Evolutionary conservation across 2,888 invertebrate genomes (phyloP), one percentile per base, ranked within the genome.

Genomic region (Cenopis cana): DNA sequence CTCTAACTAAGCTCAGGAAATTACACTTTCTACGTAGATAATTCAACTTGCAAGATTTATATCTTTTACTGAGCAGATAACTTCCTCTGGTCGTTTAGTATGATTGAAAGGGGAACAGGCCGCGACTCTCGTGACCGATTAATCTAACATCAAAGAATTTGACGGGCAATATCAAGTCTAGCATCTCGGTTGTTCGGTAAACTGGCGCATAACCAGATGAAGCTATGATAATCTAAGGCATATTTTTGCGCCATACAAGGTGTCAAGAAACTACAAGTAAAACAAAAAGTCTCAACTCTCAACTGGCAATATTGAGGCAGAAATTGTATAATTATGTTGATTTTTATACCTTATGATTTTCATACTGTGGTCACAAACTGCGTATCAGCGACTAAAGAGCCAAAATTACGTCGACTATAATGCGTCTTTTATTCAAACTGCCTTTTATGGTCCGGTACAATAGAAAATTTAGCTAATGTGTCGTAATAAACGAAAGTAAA

Each of bases 401-500:
- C 14, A 20, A 38, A 50, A 41, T 41, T 18, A 62, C 41, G 57
- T 12, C 46, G n/a, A 17, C 3, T 56, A 29, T 17, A 49, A 20
- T 54, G 29, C 29, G 29, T 0, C 24, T n/a, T 66, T 57, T 60
- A 70, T 65, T 46, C 49, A 41, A 54, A 70, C 24, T 29, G 38
- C 41, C 64, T 65, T 68, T 64, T 38, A 71, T 50, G 68, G 52
- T 41, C 18, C 46, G 68, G 55, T 70, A 77, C 75, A 81, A 82
- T 79, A 76, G 78, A 76, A 78, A 70, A 60, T 66, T 24, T 55
- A 46, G 66, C 49, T 78, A 77, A 78, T 62, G 73, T 85, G 80
- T 82, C 79, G 83, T 81, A 86, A 85, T 80, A 78, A 83, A 84
- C 77, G 85, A 86, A 86, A 86, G 87, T 85, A 81, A 75, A 78